Evolutionary conservation across 2,113 vertebrate genomes (phyloP), one percentile per base, ranked within the genome.

Genomic region (Odobenus rosmarus): DNA sequence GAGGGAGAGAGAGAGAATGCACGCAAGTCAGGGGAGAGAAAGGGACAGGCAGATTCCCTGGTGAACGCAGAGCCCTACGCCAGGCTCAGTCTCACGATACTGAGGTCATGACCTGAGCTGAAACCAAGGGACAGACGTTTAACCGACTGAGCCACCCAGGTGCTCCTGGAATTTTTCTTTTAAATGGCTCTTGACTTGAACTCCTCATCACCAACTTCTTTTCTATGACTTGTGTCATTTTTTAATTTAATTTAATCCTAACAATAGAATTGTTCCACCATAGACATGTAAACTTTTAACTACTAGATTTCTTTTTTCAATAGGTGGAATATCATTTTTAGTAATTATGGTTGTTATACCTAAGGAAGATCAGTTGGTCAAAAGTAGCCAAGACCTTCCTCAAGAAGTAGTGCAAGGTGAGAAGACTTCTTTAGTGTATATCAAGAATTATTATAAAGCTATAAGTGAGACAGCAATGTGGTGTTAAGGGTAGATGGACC

Each of bases 391-490:
- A 67, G 55, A 10, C 19, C 46, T 12, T 79, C 31, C 28, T 81
- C 6, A 72, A 86, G 21, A 86, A n/a, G 72, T 28, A 59, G 33
- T 64, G 19, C 82, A 94, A 90, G 31, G 36, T 74, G 49, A 74
- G 26, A 77, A 69, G 76, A 55, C 33, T 91, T 81, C n/a, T 85
- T 90, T 74, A 83, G 55, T 16, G 28, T 59, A 15, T 67, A 33
- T 26, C n/a, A 97, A 55, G 33, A 96, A 88, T 91, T 94, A 49
- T n/a, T 90, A 55, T 33, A 82, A 96, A 94, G 39, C 82, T 87
- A 1, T 76, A 59, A 51, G 67, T 59, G 80, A 67, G 57, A 91
- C 2, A 53, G 62, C 51, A 61, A 0, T 91, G 21, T 88, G 24
- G 64, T 33, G 0, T 46, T 46, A 42, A 39, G 16, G 49, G 69